Percentiles rank a stretch among this genome's conserved stretches.
Evolutionary conservation across 2,113 vertebrate species (phyloP).

Genomic region (Proterorhinus semilunaris): DNA sequence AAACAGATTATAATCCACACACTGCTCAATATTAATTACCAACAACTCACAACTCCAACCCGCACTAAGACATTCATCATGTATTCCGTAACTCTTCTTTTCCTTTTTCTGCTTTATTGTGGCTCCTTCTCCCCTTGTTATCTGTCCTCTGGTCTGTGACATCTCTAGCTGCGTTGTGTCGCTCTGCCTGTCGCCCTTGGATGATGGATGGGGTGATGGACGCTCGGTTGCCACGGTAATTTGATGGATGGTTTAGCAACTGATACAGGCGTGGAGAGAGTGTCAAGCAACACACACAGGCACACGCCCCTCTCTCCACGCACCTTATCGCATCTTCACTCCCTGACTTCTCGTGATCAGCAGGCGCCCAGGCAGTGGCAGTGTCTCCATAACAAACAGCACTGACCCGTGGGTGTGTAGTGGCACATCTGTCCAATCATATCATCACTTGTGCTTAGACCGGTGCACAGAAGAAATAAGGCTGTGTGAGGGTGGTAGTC

Average conservation of each 20-base stretch:
- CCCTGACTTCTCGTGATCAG: slow-evolving; percentile 55
- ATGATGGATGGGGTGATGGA: slow-evolving; percentile 68
- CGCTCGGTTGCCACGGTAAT: slow-evolving; percentile 63
- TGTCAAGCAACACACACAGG: slow-evolving; percentile 4
- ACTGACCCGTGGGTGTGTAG: slow-evolving; percentile 32
- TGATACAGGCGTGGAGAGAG: slow-evolving; percentile 29
- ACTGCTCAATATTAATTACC: slow-evolving; percentile 11
- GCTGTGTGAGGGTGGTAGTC: slow-evolving; percentile 22
- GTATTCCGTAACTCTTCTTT: neutral
- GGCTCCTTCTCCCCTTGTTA: slow-evolving; percentile 40
- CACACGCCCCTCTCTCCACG: slow-evolving; percentile 10
- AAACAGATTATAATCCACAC: neutral
- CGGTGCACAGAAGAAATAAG: slow-evolving; percentile 18
- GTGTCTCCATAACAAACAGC: slow-evolving; percentile 24
- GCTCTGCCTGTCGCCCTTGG: slow-evolving; percentile 61
- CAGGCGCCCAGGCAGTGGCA: slow-evolving; percentile 26
- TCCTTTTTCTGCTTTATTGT: neutral
- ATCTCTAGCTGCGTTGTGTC: slow-evolving; percentile 43
- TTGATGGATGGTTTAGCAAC: slow-evolving; percentile 72
- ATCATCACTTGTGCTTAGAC: slow-evolving; percentile 34
- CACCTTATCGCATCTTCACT: slow-evolving; percentile 1
- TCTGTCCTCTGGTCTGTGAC: slow-evolving; percentile 55
- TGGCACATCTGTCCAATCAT: slow-evolving; percentile 32
- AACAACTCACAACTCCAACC: neutral
- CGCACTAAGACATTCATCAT: neutral